A percentile compares a stretch with the other conserved stretches of the same genome.
Evolutionary conservation across 2,888 invertebrate species (phyloP).

Genomic region (Uloborus plumipes): DNA sequence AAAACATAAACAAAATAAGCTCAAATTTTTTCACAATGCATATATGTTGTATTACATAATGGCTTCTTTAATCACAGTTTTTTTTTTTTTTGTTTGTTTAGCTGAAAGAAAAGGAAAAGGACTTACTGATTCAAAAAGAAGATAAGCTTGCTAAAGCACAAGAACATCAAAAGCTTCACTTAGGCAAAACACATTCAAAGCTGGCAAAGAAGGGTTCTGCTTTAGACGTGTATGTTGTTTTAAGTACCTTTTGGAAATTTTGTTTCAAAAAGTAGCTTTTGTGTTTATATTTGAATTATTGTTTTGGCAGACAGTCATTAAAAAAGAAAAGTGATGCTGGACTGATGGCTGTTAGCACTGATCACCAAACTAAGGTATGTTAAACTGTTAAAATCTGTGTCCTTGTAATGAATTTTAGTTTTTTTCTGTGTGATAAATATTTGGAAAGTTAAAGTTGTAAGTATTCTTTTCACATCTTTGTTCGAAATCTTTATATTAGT

Average conservation of each 20-base stretch:
- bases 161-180: conserved; percentile 72
- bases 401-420: no score
- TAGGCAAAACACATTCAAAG: conserved; percentile 71
- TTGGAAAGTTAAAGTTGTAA: no score
- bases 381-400: neutral
- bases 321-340: conserved; percentile 67
- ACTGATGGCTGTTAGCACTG: conserved; percentile 61
- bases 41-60: no score
- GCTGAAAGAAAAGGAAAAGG: conserved; percentile 75
- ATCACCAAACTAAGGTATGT: conserved; percentile 66
- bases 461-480: no score
- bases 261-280: neutral
- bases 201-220: conserved; percentile 70
- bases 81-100: neutral
- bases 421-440: no score
- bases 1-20: no score
- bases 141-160: conserved; percentile 71
- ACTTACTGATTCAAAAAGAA: conserved; percentile 67
- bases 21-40: no score
- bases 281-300: conserved; percentile 11
- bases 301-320: conserved; percentile 56
- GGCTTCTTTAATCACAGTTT: no score
- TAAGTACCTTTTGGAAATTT: neutral
- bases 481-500: no score
- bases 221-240: conserved; percentile 63